Conservation (phyloP, 2,888 invertebrate species). For the Lasioglossum zephyrum region DNA sequence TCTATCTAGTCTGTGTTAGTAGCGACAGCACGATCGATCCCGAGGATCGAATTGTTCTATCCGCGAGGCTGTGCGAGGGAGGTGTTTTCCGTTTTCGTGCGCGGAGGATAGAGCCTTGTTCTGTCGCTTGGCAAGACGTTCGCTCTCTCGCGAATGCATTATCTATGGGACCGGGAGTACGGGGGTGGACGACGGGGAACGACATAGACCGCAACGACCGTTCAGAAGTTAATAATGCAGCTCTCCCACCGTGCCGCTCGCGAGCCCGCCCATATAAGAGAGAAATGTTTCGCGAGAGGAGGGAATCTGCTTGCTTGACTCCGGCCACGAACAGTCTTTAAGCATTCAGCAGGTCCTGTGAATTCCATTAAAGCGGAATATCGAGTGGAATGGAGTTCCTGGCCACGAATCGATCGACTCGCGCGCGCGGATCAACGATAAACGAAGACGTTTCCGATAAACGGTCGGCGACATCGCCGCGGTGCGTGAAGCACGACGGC, state of each 20-base stretch:
- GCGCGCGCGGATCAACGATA: neutral
- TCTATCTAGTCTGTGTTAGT: too few relatives aligned
- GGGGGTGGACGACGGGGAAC: neutral
- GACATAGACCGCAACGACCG: constrained; percentile 13
- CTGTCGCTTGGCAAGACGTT: neutral
- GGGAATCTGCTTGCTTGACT: neutral
- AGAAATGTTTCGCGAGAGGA: constrained; percentile 31
- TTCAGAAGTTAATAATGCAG: constrained; percentile 53
- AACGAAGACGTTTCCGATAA: neutral
- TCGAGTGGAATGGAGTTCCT: neutral
- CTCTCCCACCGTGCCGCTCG: neutral
- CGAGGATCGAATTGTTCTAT: constrained; percentile 56
- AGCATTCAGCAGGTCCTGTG: neutral
- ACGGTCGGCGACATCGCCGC: neutral
- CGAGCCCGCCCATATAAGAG: neutral
- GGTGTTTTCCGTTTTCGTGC: constrained; percentile 22
- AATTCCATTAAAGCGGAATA: constrained; percentile 9
- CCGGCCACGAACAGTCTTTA: constrained; percentile 3
- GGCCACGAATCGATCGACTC: neutral
- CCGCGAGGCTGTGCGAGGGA: constrained; percentile 40
- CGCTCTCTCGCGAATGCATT: constrained; percentile 35
- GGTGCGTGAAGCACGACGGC: neutral
- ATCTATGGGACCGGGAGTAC: constrained; percentile 12
- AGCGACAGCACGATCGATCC: constrained; percentile 16
- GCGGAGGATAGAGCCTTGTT: neutral